These are phyloP conservation scores for Drosophila nigricruria DNA, from an alignment of 2,888 invertebrate genomes.

Conservation along the genomic window DNA sequence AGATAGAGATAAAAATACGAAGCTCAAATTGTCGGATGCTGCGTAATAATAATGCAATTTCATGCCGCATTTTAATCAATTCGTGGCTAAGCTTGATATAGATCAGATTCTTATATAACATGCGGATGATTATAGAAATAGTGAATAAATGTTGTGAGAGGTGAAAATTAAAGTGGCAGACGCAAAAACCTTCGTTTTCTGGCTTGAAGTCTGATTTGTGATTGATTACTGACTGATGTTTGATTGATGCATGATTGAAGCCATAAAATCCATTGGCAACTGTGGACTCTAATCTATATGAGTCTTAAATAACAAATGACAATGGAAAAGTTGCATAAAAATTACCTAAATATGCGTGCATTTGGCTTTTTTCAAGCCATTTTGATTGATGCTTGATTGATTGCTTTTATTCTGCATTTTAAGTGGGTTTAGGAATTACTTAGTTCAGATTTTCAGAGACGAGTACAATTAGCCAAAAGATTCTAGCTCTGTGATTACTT, in stretches of 20 bases:
- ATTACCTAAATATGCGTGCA: background rate
- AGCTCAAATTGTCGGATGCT: constrained; percentile 35
- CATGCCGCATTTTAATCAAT: constrained; percentile 57
- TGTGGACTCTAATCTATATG: background rate
- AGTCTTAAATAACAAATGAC: no score
- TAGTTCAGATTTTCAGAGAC: background rate
- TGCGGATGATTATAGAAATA: constrained; percentile 1
- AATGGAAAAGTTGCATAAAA: background rate
- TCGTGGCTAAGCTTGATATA: constrained; percentile 13
- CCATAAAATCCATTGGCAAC: background rate
- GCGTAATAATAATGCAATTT: constrained; percentile 61
- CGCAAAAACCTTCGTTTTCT: background rate
- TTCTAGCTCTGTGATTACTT: no score
- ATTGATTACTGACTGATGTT: background rate
- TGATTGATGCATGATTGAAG: background rate
- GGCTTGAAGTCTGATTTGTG: background rate
- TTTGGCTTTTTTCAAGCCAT: background rate
- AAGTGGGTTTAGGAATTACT: no score
- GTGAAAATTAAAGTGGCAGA: background rate
- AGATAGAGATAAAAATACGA: constrained; percentile 13
- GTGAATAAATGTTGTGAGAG: constrained; percentile 3
- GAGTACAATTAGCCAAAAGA: background rate
- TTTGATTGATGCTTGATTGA: background rate
- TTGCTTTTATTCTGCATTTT: no score
- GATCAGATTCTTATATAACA: constrained; percentile 66